A percentile compares a stretch with the other conserved stretches of the same genome.
phyloP scores from a whole-genome alignment of 2,797 vertebrate species.

The Sebastiscus tertius region DNA sequence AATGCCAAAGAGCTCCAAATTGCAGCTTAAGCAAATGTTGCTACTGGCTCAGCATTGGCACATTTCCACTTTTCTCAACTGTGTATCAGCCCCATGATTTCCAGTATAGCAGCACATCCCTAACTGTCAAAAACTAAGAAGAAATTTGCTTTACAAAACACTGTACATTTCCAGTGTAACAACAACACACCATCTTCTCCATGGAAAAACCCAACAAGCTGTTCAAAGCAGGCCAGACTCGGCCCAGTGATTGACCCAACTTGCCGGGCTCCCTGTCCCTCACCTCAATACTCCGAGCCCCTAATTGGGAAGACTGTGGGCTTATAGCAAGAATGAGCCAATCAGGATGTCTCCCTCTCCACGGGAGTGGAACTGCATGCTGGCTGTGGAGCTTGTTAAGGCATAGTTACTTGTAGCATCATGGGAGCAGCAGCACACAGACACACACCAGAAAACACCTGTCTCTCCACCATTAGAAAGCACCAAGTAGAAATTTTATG shows the following conservation, averaged over 20 bases:
- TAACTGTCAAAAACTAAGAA: constrained; percentile 10
- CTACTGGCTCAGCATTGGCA: constrained; percentile 33
- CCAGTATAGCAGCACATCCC: background rate
- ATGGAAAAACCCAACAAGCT: constrained; percentile 34
- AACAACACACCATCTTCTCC: constrained; percentile 1
- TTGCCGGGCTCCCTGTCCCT: constrained; percentile 48
- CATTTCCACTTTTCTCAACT: constrained; percentile 14
- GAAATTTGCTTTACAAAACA: constrained; percentile 26
- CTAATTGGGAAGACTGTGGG: constrained; percentile 70
- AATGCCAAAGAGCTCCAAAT: constrained; percentile 32
- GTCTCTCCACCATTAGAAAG: constrained; percentile 24
- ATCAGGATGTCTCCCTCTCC: constrained; percentile 69
- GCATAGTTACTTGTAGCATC: constrained; percentile 55
- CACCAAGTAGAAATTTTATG: constrained; percentile 10
- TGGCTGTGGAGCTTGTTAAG: constrained; percentile 74
- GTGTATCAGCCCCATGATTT: constrained; percentile 13
- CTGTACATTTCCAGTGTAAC: constrained; percentile 10
- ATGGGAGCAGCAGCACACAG: constrained; percentile 50
- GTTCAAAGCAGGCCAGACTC: constrained; percentile 6
- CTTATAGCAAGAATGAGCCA: constrained; percentile 60
- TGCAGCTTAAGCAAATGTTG: constrained; percentile 41
- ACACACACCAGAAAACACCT: constrained; percentile 11
- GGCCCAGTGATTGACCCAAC: constrained; percentile 57
- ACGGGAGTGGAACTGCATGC: constrained; percentile 70
- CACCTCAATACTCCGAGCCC: constrained; percentile 49